A percentile compares a stretch with the other conserved stretches of the same genome.
These are phyloP conservation scores for Apamea sordens DNA, from an alignment of 2,888 invertebrate species.

Conservation along the genomic window DNA sequence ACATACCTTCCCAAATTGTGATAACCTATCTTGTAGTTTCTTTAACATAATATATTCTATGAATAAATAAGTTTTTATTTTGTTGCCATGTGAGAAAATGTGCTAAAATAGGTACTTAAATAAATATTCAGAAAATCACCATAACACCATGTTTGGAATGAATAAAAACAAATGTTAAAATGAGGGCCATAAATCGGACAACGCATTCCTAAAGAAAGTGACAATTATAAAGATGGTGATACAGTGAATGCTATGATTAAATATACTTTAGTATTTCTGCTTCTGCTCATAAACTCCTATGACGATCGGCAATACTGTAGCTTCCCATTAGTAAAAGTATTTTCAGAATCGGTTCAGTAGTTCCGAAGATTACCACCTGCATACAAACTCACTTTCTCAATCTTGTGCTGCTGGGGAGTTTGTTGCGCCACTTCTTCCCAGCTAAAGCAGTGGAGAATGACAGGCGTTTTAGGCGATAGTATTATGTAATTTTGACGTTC, in stretches of 20 bases:
- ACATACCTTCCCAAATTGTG: not conserved
- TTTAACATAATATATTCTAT: slow-evolving; percentile 36
- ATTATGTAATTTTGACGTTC: too few species aligned
- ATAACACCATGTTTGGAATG: slow-evolving; percentile 42
- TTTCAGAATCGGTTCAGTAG: too few species aligned
- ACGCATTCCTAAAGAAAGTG: slow-evolving; percentile 64
- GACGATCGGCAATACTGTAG: too few species aligned
- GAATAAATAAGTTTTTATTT: slow-evolving; percentile 50
- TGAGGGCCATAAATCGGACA: slow-evolving; percentile 51
- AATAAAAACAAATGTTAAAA: slow-evolving; percentile 60
- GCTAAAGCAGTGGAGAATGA: too few species aligned
- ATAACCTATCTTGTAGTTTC: not conserved
- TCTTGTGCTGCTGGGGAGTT: too few species aligned
- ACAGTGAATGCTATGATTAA: slow-evolving; percentile 27
- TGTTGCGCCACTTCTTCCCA: too few species aligned
- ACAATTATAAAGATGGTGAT: slow-evolving; percentile 14
- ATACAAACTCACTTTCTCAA: too few species aligned
- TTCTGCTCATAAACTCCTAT: too few species aligned
- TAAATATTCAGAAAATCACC: slow-evolving; percentile 48
- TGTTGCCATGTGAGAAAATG: slow-evolving; percentile 43
- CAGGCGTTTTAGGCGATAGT: too few species aligned
- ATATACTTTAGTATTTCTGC: not conserved
- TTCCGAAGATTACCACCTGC: too few species aligned
- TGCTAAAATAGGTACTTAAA: slow-evolving; percentile 45
- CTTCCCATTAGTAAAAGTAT: too few species aligned